phyloP scores from a whole-genome alignment of 92 coral and sea anemone genomes.

The Siderastrea siderea region DNA sequence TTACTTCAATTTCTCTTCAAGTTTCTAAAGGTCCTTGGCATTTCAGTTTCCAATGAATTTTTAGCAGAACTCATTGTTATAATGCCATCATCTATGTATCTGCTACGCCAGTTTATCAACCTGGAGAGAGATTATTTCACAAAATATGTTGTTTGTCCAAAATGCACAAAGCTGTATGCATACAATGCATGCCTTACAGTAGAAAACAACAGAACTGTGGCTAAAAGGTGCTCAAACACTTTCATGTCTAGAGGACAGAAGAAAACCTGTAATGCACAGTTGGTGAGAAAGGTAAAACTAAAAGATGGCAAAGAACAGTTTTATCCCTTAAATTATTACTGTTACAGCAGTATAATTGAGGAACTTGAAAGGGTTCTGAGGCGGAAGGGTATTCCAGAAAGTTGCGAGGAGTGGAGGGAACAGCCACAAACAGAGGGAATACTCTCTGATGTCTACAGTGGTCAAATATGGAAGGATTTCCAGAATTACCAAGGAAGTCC shows the following conservation, averaged over 20 bases:
- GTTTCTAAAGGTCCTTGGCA: slow-evolving; percentile 73
- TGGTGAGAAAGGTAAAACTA: slow-evolving; percentile 41
- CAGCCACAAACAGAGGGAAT: slow-evolving; percentile 3
- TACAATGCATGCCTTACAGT: slow-evolving; percentile 56
- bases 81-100: slow-evolving; percentile 64
- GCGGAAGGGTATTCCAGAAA: slow-evolving; percentile 38
- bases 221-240: slow-evolving; percentile 46
- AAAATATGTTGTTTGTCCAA: slow-evolving; percentile 74
- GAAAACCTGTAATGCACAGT: slow-evolving; percentile 14
- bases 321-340: slow-evolving; percentile 69
- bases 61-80: slow-evolving; percentile 38
- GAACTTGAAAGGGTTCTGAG: slow-evolving; percentile 52
- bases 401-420: slow-evolving; percentile 59
- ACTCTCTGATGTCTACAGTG: slow-evolving; percentile 64
- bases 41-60: slow-evolving; percentile 53
- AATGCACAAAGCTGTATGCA: slow-evolving; percentile 50
- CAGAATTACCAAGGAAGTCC: slow-evolving; percentile 35
- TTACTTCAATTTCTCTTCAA: slow-evolving; percentile 60
- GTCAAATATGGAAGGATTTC: slow-evolving; percentile 66
- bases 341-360: slow-evolving; percentile 63
- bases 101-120: slow-evolving; percentile 43
- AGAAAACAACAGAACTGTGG: slow-evolving; percentile 47
- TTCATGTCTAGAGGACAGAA: slow-evolving; percentile 49
- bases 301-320: slow-evolving; percentile 38
- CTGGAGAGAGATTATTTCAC: slow-evolving; percentile 72